phyloP scores from a whole-genome alignment of 2,888 invertebrate genomes.

The Julus scandinavius region DNA sequence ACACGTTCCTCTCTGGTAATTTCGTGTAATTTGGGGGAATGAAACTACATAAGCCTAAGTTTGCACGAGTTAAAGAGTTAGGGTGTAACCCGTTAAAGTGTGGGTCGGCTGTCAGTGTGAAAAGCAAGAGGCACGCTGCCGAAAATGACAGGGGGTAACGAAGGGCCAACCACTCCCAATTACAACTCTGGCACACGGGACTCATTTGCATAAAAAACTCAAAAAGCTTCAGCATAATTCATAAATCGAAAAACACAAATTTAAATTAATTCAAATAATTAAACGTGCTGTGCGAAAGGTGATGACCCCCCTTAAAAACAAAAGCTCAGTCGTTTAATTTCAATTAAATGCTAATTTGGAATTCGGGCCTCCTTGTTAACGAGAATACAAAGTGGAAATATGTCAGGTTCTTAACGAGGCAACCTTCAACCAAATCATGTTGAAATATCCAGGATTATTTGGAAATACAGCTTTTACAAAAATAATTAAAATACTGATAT shows the following conservation, averaged over 20 bases:
- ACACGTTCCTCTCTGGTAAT: conserved; percentile 21
- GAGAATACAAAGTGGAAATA: too few relatives aligned
- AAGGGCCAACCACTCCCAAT: conserved; percentile 23
- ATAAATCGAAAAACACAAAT: neutral
- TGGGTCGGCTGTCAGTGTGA: neutral
- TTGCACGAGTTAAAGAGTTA: neutral
- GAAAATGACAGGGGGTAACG: neutral
- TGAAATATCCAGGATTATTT: too few relatives aligned
- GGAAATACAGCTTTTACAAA: too few relatives aligned
- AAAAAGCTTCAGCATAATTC: neutral
- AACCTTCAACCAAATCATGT: too few relatives aligned
- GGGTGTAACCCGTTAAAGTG: conserved; percentile 36
- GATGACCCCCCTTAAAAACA: neutral
- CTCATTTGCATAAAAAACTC: too few relatives aligned
- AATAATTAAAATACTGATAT: too few relatives aligned
- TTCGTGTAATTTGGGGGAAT: neutral
- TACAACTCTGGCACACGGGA: neutral
- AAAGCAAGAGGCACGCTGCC: neutral
- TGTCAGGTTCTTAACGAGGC: too few relatives aligned
- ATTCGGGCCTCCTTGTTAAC: neutral
- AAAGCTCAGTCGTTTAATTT: neutral
- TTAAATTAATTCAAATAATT: conserved; percentile 31
- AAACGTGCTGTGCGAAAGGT: neutral
- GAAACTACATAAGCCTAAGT: neutral
- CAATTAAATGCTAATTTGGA: neutral